Evolutionary conservation across 2,888 invertebrate species (phyloP), one percentile per base, ranked within the genome.

Genomic region (Ctenicera cuprea): DNA sequence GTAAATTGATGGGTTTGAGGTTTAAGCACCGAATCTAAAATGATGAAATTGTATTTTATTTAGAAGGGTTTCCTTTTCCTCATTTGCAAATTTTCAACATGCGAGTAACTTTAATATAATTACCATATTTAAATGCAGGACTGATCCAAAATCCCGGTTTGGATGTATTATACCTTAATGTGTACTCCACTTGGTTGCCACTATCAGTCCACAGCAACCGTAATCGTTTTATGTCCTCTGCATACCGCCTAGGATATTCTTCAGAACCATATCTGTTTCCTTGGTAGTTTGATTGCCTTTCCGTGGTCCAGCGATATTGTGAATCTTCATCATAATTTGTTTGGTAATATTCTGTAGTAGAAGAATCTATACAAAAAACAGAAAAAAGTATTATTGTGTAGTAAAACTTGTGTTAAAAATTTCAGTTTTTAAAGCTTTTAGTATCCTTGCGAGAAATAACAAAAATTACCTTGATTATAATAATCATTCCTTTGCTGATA

Each of bases 81-180:
- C n/a, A n/a, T n/a, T n/a, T n/a, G n/a, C 3, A 30, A n/a, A 12
- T 48, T 14, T 64, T 64, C 33, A n/a, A 3, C 2, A 26, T 3
- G 26, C 5, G 5, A 26, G 26, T 3, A 26, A 2, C 26, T 33
- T 9, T 9, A 33, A 33, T 33, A 33, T 43, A 4, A 1, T 52
- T 81, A 90, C 91, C 90, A 73, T 91, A 91, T 82, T 92, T 91
- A 73, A 90, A 90, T 9, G 90, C 91, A 64, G 90, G 89, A 76
- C 91, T 91, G 64, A 91, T 90, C 93, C 93, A 93, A 81, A 92
- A 90, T 3, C 93, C 93, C 11, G 91, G 90, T 59, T 89, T 89
- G 75, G 90, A 89, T 66, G 89, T 89, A 69, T 91, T 90, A 83
- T 92, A 93, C 83, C 90, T 90, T 52, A 93, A 87, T 1, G 89